phyloP scores from a whole-genome alignment of 2,888 invertebrate genomes.

The Leuctra nigra region DNA sequence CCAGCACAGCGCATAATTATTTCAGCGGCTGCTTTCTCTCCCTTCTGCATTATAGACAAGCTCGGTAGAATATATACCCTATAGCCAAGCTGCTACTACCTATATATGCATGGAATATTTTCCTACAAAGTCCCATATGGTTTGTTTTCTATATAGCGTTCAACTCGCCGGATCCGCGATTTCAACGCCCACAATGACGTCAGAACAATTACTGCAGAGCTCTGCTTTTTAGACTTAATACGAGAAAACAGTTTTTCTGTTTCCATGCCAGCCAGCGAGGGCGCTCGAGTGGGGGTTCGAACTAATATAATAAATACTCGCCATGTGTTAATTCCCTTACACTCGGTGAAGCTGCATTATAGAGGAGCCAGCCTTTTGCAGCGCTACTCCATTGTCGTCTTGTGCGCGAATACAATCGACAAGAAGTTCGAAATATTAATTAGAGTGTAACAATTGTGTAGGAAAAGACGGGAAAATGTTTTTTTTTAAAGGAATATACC shows the following conservation, averaged over 20 bases:
- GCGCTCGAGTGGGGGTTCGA: no score
- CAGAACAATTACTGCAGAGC: slow-evolving; percentile 12
- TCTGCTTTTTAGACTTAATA: slow-evolving; percentile 1
- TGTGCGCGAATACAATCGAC: no score
- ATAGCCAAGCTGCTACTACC: slow-evolving; percentile 18
- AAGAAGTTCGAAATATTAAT: no score
- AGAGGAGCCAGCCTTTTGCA: no score
- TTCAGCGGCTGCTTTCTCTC: slow-evolving; percentile 30
- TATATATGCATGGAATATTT: slow-evolving; percentile 23
- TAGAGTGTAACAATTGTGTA: no score
- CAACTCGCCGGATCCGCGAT: slow-evolving; percentile 13
- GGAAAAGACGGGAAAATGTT: no score
- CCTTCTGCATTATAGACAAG: slow-evolving; percentile 28
- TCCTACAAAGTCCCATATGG: slow-evolving; percentile 25
- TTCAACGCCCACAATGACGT: slow-evolving; percentile 11
- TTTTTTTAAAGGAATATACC: no score
- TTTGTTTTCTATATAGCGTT: slow-evolving; percentile 24
- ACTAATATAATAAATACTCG: no score
- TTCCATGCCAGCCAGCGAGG: no score
- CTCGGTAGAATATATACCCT: slow-evolving; percentile 25
- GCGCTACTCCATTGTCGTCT: no score
- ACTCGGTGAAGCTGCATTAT: slow-evolving; percentile 7
- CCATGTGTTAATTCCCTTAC: no score
- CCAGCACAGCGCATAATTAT: slow-evolving; percentile 27
- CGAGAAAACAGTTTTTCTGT: slow-evolving; percentile 10